Percentiles rank a stretch among this genome's conserved stretches.
Conservation (phyloP, 2,113 vertebrate genomes). For the Telmatochromis sp. region DNA sequence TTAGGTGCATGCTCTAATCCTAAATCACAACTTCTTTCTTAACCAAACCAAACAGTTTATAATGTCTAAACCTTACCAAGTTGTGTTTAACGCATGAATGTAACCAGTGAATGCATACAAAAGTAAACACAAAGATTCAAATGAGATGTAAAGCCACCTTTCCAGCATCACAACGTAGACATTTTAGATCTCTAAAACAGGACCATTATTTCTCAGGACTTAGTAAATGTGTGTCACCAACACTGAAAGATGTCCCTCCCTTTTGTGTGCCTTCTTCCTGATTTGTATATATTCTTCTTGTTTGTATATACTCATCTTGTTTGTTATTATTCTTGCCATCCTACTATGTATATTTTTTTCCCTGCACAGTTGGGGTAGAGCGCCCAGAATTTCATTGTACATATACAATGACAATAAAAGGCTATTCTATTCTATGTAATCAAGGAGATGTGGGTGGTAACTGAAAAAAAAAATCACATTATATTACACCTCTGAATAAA, state of each 20-base stretch:
- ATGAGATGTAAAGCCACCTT: not conserved
- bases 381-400: not conserved
- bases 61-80: not conserved
- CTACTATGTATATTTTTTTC: not conserved
- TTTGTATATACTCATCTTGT: not conserved
- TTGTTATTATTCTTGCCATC: not conserved
- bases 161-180: not conserved
- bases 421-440: not conserved
- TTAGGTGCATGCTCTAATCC: not conserved
- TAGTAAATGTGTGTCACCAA: not conserved
- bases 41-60: not conserved
- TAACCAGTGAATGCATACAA: not conserved
- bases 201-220: not conserved
- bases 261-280: not conserved
- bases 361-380: not conserved
- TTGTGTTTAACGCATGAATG: not conserved
- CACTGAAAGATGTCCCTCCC: not conserved
- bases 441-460: not conserved
- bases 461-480: not conserved
- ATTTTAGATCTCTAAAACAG: not conserved
- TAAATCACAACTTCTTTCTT: not conserved
- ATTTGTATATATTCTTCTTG: not conserved
- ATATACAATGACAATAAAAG: not conserved
- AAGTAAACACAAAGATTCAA: not conserved
- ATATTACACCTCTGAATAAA: not conserved